Base-by-base conservation (phyloP, 2,113 vertebrate species). In the Xiphorhynchus elegans region DNA sequence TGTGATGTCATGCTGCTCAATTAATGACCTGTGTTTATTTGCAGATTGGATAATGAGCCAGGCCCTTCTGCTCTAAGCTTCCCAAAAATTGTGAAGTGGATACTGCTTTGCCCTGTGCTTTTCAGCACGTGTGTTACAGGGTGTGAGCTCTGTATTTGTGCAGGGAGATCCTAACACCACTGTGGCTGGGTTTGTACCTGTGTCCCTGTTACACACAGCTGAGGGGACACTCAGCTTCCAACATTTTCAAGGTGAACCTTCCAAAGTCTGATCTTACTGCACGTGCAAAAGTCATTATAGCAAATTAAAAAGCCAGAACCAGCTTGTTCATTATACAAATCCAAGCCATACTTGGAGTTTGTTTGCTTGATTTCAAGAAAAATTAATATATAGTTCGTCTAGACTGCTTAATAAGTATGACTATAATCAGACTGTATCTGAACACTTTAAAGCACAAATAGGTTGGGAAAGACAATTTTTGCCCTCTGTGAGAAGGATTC, bases 51-150 rank as follows among this genome's bases (percentile, higher is more conserved):
- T 85, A 74, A 81, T 33, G n/a, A 83, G 40, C 55, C 25, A 28
- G 64, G 29, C 35, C 47, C 33, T 84, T 87, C 60, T 87, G 52
- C 60, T 52, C 2, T 44, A 8, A 70, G 17, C 56, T 17, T 74
- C 6, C 6, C 55, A 62, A 59, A 70, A 81, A 20, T 1, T 6
- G 37, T 29, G 13, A 24, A 0, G 28, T 29, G 28, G 47, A 5
- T 49, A 17, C 25, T 14, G 29, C 64, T 70, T 59, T 70, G 33
- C 39, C 68, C 68, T 91, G 25, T 2, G 0, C 21, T 68, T 82
- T 50, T 23, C 28, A 21, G 67, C 52, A 33, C 0, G 3, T 3
- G 13, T 58, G 12, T 35, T 28, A 0, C 0, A 1, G 49, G 33
- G 3, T 31, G 16, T 21, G 46, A 74, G 69, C 40, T 47, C 35